These are phyloP conservation scores for Drosophila pegasa DNA, from an alignment of 2,888 invertebrate species.

Conservation along the genomic window DNA sequence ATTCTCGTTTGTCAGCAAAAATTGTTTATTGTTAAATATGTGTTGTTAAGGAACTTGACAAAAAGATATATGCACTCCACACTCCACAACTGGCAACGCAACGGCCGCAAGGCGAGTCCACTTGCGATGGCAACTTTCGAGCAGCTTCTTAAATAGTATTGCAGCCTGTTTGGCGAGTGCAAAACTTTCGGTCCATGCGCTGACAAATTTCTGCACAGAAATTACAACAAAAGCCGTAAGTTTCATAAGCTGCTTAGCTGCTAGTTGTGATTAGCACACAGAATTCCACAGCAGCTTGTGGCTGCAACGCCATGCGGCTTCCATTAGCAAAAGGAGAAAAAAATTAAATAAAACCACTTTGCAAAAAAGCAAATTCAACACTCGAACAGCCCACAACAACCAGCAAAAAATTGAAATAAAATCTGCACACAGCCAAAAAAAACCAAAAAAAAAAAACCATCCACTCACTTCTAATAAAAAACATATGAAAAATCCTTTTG, in stretches of 20 bases:
- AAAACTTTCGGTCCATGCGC: slow-evolving; percentile 56
- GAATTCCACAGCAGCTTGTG: slow-evolving; percentile 58
- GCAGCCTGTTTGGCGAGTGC: slow-evolving; percentile 63
- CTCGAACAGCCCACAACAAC: slow-evolving; percentile 43
- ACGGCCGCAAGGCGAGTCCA: slow-evolving; percentile 8
- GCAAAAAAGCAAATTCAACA: slow-evolving; percentile 38
- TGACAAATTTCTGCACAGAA: slow-evolving; percentile 44
- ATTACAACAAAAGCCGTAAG: slow-evolving; percentile 70
- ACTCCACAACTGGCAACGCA: slow-evolving; percentile 21
- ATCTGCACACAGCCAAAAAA: slow-evolving; percentile 25
- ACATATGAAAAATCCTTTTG: slow-evolving; percentile 45
- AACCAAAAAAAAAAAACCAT: too few species aligned
- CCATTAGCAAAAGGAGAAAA: slow-evolving; percentile 51
- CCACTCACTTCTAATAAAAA: slow-evolving; percentile 48
- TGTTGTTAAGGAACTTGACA: slow-evolving; percentile 63
- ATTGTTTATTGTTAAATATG: slow-evolving; percentile 74
- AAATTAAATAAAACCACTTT: slow-evolving; percentile 15
- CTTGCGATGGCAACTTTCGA: slow-evolving; percentile 48
- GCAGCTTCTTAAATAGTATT: slow-evolving; percentile 57
- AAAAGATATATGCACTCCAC: slow-evolving; percentile 37
- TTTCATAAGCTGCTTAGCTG: slow-evolving; percentile 77
- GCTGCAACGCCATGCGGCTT: slow-evolving; percentile 55
- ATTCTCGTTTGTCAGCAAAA: slow-evolving; percentile 59
- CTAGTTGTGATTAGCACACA: slow-evolving; percentile 79
- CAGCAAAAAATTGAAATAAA: slow-evolving; percentile 34